Evolutionary conservation across 2,888 invertebrate species (phyloP).

Genomic region (Phaedon cochleariae): DNA sequence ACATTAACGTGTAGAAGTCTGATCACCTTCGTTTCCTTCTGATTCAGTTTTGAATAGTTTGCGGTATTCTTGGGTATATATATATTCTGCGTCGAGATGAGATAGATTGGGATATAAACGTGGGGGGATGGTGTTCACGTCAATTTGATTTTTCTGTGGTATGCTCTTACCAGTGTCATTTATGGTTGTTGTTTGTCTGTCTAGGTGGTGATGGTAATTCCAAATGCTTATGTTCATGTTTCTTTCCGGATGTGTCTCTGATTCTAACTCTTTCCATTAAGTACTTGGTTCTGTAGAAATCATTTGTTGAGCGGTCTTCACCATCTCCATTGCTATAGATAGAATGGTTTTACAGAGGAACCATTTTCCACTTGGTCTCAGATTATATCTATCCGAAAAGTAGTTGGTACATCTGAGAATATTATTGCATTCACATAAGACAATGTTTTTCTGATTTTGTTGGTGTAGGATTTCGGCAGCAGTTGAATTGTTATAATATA

Average conservation of each 20-base stretch:
- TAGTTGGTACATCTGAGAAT: constrained; percentile 4
- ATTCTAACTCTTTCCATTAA: background rate
- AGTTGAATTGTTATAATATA: constrained; percentile 4
- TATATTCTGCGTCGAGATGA: background rate
- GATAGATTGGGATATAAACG: background rate
- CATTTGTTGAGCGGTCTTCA: background rate
- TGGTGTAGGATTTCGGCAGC: constrained; percentile 6
- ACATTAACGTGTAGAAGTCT: constrained; percentile 4
- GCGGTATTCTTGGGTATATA: constrained; percentile 3
- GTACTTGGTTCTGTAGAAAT: background rate
- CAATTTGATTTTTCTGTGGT: constrained; percentile 1
- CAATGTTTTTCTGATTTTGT: background rate
- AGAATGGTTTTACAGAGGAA: constrained; percentile 3
- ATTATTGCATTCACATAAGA: constrained; percentile 3
- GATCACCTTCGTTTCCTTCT: background rate
- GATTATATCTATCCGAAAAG: constrained; percentile 1
- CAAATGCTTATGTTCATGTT: background rate
- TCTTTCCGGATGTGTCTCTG: background rate
- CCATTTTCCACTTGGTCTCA: constrained; percentile 10
- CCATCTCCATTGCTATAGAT: background rate
- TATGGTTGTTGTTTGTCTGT: background rate
- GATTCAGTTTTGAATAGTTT: constrained; percentile 1
- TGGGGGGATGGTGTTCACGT: background rate
- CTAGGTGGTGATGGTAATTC: background rate
- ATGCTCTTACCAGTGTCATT: background rate